phyloP scores from a whole-genome alignment of 1,140 invertebrate species.

The Solen grandis region DNA sequence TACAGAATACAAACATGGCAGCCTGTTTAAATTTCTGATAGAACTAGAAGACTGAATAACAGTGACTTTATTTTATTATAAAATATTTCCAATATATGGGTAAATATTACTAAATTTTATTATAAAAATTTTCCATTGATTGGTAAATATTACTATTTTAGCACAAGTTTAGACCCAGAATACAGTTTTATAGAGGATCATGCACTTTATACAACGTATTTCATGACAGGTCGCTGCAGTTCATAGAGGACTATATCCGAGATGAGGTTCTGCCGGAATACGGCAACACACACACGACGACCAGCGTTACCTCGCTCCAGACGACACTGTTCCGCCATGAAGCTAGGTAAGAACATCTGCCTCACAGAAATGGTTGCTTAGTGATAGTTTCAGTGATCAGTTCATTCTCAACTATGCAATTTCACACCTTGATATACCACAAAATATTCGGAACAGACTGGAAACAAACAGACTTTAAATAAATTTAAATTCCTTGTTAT shows the following conservation, averaged over 20 bases:
- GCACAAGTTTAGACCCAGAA: conserved; percentile 87
- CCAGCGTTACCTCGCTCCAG: conserved; percentile 92
- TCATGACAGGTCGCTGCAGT: conserved; percentile 90
- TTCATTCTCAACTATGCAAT: too few relatives aligned
- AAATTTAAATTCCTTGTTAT: too few relatives aligned
- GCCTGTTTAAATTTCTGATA: too few relatives aligned
- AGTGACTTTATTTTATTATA: too few relatives aligned
- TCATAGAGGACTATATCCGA: conserved; percentile 93
- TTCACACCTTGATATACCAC: too few relatives aligned
- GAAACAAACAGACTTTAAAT: too few relatives aligned
- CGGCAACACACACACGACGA: conserved; percentile 92
- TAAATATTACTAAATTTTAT: too few relatives aligned
- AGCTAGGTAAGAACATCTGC: conserved; percentile 76
- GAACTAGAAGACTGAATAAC: too few relatives aligned
- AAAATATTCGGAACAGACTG: too few relatives aligned
- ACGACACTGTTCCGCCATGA: conserved; percentile 92
- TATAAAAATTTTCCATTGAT: conserved; percentile 16
- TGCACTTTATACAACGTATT: conserved; percentile 76
- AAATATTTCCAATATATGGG: too few relatives aligned
- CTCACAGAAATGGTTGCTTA: not conserved
- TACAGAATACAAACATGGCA: too few relatives aligned
- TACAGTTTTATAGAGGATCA: conserved; percentile 85
- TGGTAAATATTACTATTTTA: conserved; percentile 66
- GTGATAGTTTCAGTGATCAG: not conserved
- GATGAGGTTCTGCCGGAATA: conserved; percentile 92